Evolutionary conservation across 2,888 invertebrate genomes (phyloP).

Genomic region (Calameuta filiformis): DNA sequence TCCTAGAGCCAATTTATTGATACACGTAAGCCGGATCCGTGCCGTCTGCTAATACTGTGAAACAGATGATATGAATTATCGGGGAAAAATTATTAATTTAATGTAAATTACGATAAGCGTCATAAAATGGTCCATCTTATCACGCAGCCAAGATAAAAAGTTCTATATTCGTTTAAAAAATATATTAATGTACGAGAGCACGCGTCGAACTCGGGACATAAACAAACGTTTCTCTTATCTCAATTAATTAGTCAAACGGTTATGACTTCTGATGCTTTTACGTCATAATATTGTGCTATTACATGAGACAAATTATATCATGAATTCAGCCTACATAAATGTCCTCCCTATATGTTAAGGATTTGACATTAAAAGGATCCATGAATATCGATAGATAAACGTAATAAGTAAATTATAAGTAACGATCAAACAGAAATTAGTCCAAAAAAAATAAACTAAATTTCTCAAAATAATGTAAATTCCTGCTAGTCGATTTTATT

Average conservation of each 20-base stretch:
- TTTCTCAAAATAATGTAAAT: background rate
- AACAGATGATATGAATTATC: background rate
- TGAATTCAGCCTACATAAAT: background rate
- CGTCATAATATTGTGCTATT: background rate
- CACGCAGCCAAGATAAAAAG: background rate
- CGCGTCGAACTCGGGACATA: background rate
- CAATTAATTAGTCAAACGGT: background rate
- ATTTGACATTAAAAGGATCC: no score
- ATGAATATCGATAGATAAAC: no score
- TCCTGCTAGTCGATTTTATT: no score
- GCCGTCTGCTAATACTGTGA: background rate
- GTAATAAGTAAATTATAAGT: no score
- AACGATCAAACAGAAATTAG: no score
- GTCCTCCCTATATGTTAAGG: no score
- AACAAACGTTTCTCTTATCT: background rate
- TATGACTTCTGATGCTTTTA: background rate
- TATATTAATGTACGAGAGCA: background rate
- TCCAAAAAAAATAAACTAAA: background rate
- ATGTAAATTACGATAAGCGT: background rate
- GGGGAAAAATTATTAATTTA: background rate
- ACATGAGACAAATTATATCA: background rate
- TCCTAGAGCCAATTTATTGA: background rate
- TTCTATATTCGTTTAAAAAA: background rate
- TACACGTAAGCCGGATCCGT: background rate
- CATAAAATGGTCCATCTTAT: background rate